Evolutionary conservation across 2,797 vertebrate species (phyloP).

Genomic region (Oreonectes daqikongensis): DNA sequence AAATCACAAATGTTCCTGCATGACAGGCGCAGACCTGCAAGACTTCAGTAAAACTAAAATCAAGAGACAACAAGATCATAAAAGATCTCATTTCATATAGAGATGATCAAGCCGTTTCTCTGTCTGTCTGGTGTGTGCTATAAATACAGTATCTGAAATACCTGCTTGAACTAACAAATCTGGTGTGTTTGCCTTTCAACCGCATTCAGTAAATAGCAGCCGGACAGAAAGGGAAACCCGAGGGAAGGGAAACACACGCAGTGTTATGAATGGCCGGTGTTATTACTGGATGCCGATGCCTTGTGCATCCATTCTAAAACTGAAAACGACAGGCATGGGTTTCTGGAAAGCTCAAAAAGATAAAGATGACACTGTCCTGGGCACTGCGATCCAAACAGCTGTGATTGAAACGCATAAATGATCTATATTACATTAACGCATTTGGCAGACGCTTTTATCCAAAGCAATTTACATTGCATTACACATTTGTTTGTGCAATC

Average conservation of each 20-base stretch:
- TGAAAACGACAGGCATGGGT: constrained; percentile 48
- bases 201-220: constrained; percentile 22
- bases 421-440: too few relatives aligned
- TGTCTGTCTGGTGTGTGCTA: neutral
- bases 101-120: constrained; percentile 2
- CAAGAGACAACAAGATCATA: too few relatives aligned
- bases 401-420: neutral
- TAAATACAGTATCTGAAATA: constrained; percentile 36
- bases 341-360: neutral
- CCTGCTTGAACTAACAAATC: constrained; percentile 44
- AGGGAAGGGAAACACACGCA: constrained; percentile 6
- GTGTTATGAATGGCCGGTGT: constrained; percentile 46
- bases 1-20: neutral
- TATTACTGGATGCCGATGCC: constrained; percentile 56
- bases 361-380: constrained; percentile 54
- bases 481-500: too few relatives aligned
- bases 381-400: too few relatives aligned
- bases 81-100: constrained; percentile 36
- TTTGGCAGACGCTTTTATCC: too few relatives aligned
- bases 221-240: constrained; percentile 10
- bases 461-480: too few relatives aligned
- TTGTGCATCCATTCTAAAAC: constrained; percentile 58
- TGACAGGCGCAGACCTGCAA: constrained; percentile 29
- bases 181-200: constrained; percentile 33
- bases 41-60: too few relatives aligned